phyloP scores from a whole-genome alignment of 2,888 invertebrate genomes.

The Electrophaes corylata region DNA sequence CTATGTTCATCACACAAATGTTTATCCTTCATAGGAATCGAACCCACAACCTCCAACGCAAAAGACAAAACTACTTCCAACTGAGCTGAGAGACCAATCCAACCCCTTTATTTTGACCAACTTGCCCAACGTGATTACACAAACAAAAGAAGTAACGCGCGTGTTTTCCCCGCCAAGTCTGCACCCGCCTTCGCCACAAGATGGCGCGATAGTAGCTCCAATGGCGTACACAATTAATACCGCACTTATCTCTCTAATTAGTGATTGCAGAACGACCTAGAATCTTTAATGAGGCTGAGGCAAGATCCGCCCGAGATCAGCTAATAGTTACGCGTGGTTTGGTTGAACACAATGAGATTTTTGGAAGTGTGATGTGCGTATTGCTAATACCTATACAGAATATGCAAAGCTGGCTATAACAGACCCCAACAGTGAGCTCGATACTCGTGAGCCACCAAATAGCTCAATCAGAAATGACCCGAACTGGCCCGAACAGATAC shows the following conservation, averaged over 20 bases:
- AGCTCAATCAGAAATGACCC: no score
- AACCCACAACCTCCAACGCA: no score
- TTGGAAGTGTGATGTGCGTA: slow-evolving; percentile 12
- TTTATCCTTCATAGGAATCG: no score
- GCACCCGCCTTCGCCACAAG: slow-evolving; percentile 41
- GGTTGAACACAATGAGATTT: slow-evolving; percentile 31
- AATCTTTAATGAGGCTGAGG: slow-evolving; percentile 80
- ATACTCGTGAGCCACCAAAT: no score
- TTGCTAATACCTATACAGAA: background rate
- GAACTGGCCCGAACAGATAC: no score
- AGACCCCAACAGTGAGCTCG: no score
- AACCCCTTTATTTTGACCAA: no score
- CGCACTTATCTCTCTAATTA: slow-evolving; percentile 81
- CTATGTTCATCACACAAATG: no score
- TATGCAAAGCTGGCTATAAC: no score
- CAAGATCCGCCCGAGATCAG: slow-evolving; percentile 70
- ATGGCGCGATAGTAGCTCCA: slow-evolving; percentile 72
- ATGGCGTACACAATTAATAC: slow-evolving; percentile 82
- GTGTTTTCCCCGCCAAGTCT: slow-evolving; percentile 15
- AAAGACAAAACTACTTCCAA: no score
- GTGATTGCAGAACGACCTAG: slow-evolving; percentile 81
- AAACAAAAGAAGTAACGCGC: background rate
- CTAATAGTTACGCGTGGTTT: slow-evolving; percentile 43
- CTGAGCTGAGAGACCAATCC: no score
- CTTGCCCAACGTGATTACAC: background rate